A percentile compares a stretch with the other conserved stretches of the same genome.
Conservation (phyloP, 1,140 invertebrate species). For the Matsumurasca onukii region DNA sequence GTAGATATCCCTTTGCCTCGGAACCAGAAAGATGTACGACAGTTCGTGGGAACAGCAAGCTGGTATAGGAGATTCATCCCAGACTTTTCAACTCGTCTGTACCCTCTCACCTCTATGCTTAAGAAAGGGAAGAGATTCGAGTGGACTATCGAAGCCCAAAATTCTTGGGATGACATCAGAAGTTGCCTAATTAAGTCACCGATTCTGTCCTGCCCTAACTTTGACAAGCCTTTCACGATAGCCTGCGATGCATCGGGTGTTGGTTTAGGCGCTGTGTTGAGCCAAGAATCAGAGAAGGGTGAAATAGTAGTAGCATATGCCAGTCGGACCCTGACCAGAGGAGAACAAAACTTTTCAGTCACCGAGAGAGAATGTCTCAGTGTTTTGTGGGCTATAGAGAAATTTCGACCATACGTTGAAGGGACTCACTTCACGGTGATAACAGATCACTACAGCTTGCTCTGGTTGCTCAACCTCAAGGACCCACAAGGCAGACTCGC, state of each 20-base stretch:
- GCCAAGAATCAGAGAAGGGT: conserved; percentile 33
- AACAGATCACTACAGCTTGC: conserved; percentile 43
- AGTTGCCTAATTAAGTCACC: conserved; percentile 31
- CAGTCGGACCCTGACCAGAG: background rate
- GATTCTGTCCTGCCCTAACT: background rate
- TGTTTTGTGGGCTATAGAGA: conserved; percentile 34
- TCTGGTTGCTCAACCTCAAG: conserved; percentile 41
- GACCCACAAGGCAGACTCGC: conserved; percentile 43
- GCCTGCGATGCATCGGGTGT: conserved; percentile 29
- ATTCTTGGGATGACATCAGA: background rate
- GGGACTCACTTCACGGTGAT: conserved; percentile 32
- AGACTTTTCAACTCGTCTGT: background rate
- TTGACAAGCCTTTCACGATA: background rate
- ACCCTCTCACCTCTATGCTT: background rate
- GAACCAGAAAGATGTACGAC: background rate
- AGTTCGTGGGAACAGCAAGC: background rate
- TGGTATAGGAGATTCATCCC: conserved; percentile 29
- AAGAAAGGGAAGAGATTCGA: background rate
- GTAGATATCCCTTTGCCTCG: background rate
- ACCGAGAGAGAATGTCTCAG: background rate
- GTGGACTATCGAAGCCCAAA: background rate
- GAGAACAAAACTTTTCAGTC: background rate
- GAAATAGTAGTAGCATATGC: conserved; percentile 43
- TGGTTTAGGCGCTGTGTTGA: conserved; percentile 46
- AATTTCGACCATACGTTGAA: conserved; percentile 45